Base-by-base conservation (phyloP, 2,888 invertebrate species). In the Sinohyriopsis cumingii region DNA sequence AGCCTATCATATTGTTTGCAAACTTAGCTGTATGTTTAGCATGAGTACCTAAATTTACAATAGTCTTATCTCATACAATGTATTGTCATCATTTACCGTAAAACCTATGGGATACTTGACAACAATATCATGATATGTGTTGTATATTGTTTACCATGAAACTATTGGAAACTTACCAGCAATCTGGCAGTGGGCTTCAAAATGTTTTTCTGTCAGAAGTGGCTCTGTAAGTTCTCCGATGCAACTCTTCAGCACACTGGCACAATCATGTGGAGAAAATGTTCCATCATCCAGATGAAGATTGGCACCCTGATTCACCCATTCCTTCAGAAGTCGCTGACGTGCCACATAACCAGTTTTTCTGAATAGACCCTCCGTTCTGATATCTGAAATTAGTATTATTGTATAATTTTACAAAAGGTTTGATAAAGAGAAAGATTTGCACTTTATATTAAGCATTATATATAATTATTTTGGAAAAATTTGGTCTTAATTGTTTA, bases 241-340 rank as follows among this genome's bases (percentile, higher is more conserved):
- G 87, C 95, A 95, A 9, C 94, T 94, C 90, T 98, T 98, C 20
- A 97, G 92, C 0, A 97, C 96, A 0, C 95, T 95, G 0, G 97
- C 97, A 91, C 96, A 96, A 88, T 97, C 97, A 87, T 97, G 97
- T 0, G 96, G 95, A 12, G 95, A 94, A 87, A 94, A 97, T 66
- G 91, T 91, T 24, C 94, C 93, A 55, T 93, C 92, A 59, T 94
- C 93, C n/a, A 96, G 91, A 70, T 94, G 92, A 25, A 96, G 90
- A 28, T 93, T 92, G 1, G 94, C 67, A 9, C 76, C 73, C n/a
- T 79, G 71, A 60, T 77, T 77, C n/a, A 90, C 72, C 79, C 94
- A 91, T 78, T 92, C 92, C 77, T 94, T 94, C 5, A 97, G 90
- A 82, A 96, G 95, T 87, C 96, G 95, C 87, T 97, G 97, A 1